A percentile compares a stretch with the other conserved stretches of the same genome.
phyloP scores from a whole-genome alignment of 37 sponge, comb jelly and placozoan species.

The Theonella swinhoei region DNA sequence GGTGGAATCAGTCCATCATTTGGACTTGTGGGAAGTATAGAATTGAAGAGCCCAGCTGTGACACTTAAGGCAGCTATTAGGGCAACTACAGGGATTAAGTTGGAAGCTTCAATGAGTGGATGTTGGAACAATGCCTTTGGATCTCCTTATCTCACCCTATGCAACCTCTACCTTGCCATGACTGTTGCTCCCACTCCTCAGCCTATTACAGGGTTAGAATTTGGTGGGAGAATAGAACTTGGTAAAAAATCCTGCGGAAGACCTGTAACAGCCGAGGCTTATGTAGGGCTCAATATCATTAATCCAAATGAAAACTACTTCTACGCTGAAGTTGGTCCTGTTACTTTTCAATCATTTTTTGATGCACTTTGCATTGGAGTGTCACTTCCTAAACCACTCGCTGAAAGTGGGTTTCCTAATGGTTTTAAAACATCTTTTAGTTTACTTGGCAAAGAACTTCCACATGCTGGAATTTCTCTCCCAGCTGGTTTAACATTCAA shows the following conservation, averaged over 20 bases:
- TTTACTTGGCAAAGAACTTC: not conserved
- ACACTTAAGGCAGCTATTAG: constrained; percentile 8
- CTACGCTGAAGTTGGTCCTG: constrained; percentile 7
- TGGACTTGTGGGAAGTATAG: constrained; percentile 11
- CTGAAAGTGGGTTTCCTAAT: constrained; percentile 36
- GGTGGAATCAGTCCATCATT: not conserved
- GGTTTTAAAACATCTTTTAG: constrained; percentile 22
- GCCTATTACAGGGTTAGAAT: constrained; percentile 20
- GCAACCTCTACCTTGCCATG: not conserved
- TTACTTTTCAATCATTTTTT: constrained; percentile 14
- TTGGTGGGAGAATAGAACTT: constrained; percentile 14
- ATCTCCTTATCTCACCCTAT: not conserved
- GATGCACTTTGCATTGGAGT: constrained; percentile 20
- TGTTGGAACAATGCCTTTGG: constrained; percentile 46
- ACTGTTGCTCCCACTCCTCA: constrained; percentile 20
- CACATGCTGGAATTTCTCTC: constrained; percentile 1
- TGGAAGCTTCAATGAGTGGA: constrained; percentile 31
- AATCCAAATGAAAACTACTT: constrained; percentile 27
- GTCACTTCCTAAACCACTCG: constrained; percentile 13
- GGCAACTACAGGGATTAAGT: not conserved
- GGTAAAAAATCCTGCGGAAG: constrained; percentile 1
- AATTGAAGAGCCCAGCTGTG: not conserved
- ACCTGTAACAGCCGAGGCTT: not conserved
- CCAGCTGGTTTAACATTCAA: constrained; percentile 14
- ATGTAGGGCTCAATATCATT: constrained; percentile 3